Evolutionary conservation across 2,888 invertebrate genomes (phyloP).

Genomic region (Cheilosia vernalis): DNA sequence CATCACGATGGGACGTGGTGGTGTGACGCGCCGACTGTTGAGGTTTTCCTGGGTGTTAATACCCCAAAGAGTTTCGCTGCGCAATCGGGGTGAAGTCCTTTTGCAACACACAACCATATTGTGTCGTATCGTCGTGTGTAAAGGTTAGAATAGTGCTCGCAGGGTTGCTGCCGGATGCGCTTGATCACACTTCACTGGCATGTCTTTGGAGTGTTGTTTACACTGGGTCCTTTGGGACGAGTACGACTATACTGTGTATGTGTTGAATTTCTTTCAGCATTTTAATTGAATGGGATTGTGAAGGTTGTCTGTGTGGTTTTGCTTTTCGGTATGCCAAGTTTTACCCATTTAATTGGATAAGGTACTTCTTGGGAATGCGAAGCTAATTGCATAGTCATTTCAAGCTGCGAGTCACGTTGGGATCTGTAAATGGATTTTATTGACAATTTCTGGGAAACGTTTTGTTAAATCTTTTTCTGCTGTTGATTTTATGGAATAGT

Average conservation of each 20-base stretch:
- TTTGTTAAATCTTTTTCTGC: background rate
- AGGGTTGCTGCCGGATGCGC: constrained; percentile 47
- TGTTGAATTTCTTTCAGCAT: constrained; percentile 23
- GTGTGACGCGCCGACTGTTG: background rate
- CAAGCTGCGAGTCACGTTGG: constrained; percentile 26
- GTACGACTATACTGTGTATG: background rate
- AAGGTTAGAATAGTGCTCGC: constrained; percentile 51
- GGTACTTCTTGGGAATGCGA: constrained; percentile 19
- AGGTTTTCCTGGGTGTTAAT: constrained; percentile 52
- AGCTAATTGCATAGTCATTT: constrained; percentile 34
- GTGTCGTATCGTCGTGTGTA: constrained; percentile 11
- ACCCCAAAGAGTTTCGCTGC: constrained; percentile 32
- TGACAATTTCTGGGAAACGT: background rate
- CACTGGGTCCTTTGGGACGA: background rate
- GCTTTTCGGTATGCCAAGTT: background rate
- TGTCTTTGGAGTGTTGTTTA: constrained; percentile 47
- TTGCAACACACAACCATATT: constrained; percentile 11
- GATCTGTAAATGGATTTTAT: constrained; percentile 31
- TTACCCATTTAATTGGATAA: constrained; percentile 41
- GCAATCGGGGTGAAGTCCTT: constrained; percentile 1
- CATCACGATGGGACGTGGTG: constrained; percentile 32
- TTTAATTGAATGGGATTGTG: constrained; percentile 43
- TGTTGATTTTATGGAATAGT: background rate
- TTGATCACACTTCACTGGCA: constrained; percentile 60
- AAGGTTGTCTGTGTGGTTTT: constrained; percentile 30